These are phyloP conservation scores for Muscicapa striata DNA, from an alignment of 2,797 vertebrate genomes.

Conservation along the genomic window DNA sequence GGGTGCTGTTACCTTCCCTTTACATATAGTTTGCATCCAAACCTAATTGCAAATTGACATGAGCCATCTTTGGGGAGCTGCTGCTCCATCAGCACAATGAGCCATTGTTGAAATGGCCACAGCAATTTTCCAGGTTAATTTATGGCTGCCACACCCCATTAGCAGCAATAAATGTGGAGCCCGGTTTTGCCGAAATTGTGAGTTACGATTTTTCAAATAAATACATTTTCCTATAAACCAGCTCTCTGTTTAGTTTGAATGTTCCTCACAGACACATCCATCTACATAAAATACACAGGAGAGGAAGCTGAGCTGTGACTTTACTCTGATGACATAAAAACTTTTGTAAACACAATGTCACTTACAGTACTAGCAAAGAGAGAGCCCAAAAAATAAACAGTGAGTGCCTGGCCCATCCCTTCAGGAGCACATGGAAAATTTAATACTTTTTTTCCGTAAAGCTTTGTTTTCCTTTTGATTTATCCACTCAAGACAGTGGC, in stretches of 20 bases:
- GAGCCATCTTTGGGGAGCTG: slow-evolving; percentile 13
- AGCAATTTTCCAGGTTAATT: slow-evolving; percentile 67
- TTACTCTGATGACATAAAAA: slow-evolving; percentile 81
- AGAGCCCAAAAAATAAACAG: slow-evolving; percentile 63
- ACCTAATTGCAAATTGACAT: neutral
- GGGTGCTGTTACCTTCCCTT: neutral
- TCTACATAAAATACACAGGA: slow-evolving; percentile 81
- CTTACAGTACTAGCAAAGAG: slow-evolving; percentile 66
- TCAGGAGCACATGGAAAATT: slow-evolving; percentile 72
- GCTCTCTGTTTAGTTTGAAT: slow-evolving; percentile 78
- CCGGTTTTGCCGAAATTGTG: slow-evolving; percentile 78
- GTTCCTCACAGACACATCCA: slow-evolving; percentile 78
- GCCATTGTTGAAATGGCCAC: slow-evolving; percentile 28
- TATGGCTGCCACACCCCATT: slow-evolving; percentile 69
- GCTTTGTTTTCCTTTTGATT: slow-evolving; percentile 72
- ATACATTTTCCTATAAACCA: slow-evolving; percentile 81
- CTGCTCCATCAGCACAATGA: slow-evolving; percentile 44
- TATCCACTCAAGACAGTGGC: slow-evolving; percentile 46
- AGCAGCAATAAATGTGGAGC: slow-evolving; percentile 76
- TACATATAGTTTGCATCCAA: neutral
- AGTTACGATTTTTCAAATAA: slow-evolving; percentile 84
- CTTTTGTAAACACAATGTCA: slow-evolving; percentile 82
- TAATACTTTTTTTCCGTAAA: slow-evolving; percentile 78
- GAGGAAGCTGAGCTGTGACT: slow-evolving; percentile 81
- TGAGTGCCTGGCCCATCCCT: slow-evolving; percentile 39